These are phyloP conservation scores for Polypedilum vanderplanki DNA, from an alignment of 1,140 invertebrate genomes.

Conservation along the genomic window DNA sequence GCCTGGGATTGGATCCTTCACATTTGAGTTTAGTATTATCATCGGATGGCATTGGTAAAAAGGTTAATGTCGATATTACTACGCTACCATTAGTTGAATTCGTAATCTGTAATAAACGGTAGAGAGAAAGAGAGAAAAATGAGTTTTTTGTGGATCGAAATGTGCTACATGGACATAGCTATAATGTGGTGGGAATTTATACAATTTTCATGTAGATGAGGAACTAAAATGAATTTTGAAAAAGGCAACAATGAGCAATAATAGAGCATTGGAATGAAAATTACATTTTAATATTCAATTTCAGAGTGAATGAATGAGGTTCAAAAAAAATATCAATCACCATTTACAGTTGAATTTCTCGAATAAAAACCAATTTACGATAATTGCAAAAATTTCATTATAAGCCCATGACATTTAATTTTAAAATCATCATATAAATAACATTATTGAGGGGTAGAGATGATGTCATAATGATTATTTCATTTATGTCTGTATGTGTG, in stretches of 20 bases:
- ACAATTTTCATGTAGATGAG: no score
- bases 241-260: no score
- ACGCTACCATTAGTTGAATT: constrained; percentile 58
- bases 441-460: no score
- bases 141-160: not conserved
- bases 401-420: not conserved
- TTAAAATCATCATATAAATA: not conserved
- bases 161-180: not conserved
- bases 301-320: not conserved
- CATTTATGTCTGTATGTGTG: no score
- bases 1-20: constrained; percentile 70
- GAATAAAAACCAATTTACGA: not conserved
- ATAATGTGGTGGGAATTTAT: not conserved
- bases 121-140: constrained; percentile 7
- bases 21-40: constrained; percentile 75
- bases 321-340: constrained; percentile 1
- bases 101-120: constrained; percentile 48
- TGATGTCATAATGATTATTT: no score
- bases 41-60: constrained; percentile 74
- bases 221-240: no score
- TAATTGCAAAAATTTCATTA: constrained; percentile 8
- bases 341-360: not conserved
- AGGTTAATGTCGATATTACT: constrained; percentile 68
- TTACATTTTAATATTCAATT: no score
- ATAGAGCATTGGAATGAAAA: no score